Percentiles rank a stretch among this genome's conserved stretches.
Conservation (phyloP, 2,113 vertebrate genomes). For the Serinus canaria region DNA sequence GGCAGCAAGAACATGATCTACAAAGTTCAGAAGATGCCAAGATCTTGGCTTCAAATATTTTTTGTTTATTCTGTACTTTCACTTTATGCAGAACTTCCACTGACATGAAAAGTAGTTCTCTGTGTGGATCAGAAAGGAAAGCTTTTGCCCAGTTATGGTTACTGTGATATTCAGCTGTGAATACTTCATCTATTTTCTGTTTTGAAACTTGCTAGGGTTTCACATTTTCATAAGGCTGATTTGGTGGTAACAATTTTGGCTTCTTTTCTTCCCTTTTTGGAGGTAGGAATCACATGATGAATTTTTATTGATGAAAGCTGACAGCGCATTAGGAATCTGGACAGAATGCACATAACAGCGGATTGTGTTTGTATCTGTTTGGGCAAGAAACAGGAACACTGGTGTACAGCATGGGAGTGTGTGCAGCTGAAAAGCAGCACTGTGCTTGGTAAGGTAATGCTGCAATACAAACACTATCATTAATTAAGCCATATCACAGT, state of each 20-base stretch:
- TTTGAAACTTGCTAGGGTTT: background rate
- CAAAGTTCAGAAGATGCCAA: background rate
- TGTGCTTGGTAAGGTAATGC: constrained; percentile 13
- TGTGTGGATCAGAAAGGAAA: background rate
- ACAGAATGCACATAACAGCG: background rate
- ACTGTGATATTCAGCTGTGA: constrained; percentile 1
- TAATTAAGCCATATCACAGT: constrained; percentile 74
- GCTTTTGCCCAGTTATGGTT: background rate
- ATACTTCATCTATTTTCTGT: background rate
- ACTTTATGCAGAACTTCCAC: background rate
- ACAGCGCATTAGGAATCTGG: constrained; percentile 31
- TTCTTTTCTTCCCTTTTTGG: background rate
- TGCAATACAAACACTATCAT: constrained; percentile 34
- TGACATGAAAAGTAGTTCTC: background rate
- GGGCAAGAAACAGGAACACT: background rate
- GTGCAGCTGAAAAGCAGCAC: background rate
- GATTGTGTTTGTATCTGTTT: constrained; percentile 25
- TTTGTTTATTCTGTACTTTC: background rate
- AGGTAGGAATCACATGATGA: background rate
- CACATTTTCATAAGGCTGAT: background rate
- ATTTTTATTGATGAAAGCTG: constrained; percentile 22
- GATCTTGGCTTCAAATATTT: background rate
- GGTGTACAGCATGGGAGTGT: background rate
- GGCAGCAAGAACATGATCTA: background rate
- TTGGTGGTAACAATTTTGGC: background rate